These are phyloP conservation scores for Cerceris rybyensis DNA, from an alignment of 2,888 invertebrate species.

Conservation along the genomic window DNA sequence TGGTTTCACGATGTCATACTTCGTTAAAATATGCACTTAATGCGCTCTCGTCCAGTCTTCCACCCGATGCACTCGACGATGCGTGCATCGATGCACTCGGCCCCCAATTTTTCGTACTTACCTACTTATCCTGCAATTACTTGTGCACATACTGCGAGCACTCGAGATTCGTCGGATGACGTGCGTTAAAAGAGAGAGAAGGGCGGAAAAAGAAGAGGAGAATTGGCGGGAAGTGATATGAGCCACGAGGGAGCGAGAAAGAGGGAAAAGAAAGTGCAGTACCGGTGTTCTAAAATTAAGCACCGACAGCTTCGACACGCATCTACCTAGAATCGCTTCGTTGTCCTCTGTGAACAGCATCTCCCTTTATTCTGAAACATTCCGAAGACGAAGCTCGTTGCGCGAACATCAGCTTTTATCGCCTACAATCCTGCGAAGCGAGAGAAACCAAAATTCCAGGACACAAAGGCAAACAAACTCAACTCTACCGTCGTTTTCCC, in stretches of 20 bases:
- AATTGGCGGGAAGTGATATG: neutral
- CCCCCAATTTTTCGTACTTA: constrained; percentile 45
- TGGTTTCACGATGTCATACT: too few relatives aligned
- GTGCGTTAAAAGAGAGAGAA: neutral
- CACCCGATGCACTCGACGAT: constrained; percentile 7
- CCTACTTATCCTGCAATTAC: constrained; percentile 55
- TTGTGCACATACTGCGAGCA: constrained; percentile 42
- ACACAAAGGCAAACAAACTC: constrained; percentile 7
- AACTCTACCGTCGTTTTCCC: neutral
- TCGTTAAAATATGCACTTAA: too few relatives aligned
- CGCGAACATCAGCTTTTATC: constrained; percentile 10
- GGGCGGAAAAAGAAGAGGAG: neutral
- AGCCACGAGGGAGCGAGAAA: constrained; percentile 20
- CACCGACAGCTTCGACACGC: constrained; percentile 49
- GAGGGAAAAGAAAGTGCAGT: constrained; percentile 7
- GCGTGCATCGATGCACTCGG: constrained; percentile 22
- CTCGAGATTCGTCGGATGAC: constrained; percentile 40
- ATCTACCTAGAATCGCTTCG: constrained; percentile 59
- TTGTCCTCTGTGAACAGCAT: constrained; percentile 35
- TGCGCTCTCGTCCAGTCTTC: neutral
- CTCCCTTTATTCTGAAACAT: constrained; percentile 33
- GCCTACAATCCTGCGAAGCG: neutral
- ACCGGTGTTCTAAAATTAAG: constrained; percentile 62
- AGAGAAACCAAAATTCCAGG: neutral
- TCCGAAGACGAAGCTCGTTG: constrained; percentile 24